phyloP scores from a whole-genome alignment of 2,113 vertebrate genomes.

The Lagopus leucura region DNA sequence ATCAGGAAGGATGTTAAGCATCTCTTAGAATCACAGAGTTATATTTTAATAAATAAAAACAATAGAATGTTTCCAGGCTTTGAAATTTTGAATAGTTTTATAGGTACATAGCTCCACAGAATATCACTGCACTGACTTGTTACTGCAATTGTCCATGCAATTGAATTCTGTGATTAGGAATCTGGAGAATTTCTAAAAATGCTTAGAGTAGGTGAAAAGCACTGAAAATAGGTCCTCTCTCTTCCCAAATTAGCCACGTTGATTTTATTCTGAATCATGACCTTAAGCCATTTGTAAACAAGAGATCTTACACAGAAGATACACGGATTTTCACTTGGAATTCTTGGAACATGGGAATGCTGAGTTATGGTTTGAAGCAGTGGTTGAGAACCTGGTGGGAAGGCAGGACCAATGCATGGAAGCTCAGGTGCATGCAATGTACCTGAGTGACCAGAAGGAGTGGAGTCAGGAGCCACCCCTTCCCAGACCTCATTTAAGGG shows the following conservation, averaged over 20 bases:
- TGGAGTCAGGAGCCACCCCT: no score
- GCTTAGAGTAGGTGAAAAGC: not conserved
- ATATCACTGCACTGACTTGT: not conserved
- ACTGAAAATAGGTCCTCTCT: not conserved
- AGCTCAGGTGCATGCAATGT: no score
- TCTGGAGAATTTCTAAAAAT: not conserved
- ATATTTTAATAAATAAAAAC: not conserved
- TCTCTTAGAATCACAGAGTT: not conserved
- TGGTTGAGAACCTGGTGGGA: no score
- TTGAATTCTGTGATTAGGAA: not conserved
- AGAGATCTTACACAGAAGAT: not conserved
- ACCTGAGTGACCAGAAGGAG: no score
- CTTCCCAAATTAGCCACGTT: accelerated
- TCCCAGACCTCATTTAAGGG: no score
- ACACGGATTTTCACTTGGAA: not conserved
- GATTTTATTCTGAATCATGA: not conserved
- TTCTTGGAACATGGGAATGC: no score
- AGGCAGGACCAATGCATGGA: no score
- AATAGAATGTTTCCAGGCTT: not conserved
- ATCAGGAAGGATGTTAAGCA: not conserved
- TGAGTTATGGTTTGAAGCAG: no score
- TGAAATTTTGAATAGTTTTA: not conserved
- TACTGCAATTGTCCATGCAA: not conserved
- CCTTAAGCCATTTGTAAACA: not conserved
- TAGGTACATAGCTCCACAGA: not conserved